Evolutionary conservation across 2,888 invertebrate genomes (phyloP), one percentile per base, ranked within the genome.

Genomic region (Pachliopta kotzebuea): DNA sequence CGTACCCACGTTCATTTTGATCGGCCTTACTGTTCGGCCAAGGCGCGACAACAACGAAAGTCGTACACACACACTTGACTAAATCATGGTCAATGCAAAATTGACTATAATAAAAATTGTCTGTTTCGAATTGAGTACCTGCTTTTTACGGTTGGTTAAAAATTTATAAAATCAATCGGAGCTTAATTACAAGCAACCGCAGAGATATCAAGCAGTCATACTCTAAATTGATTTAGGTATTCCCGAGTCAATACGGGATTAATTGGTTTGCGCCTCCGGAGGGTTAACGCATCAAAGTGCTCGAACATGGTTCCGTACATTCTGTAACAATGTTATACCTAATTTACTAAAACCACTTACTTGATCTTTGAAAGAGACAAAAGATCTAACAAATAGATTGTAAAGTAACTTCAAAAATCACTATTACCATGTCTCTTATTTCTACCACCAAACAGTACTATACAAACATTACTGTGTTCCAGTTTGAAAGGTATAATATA

Each of bases 191-290:
- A 52, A 62, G 24, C 23, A 23, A 56, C 50, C 50, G 23, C 56
- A 56, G 56, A 50, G 24, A 24, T 53, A 45, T 55, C 50, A 50
- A 20, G 17, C 21, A 56, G 53, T 60, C 31, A 56, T 50, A 63
- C 56, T 56, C 54, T 63, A 37, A 62, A 63, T 59, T 64, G 60
- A 64, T 60, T 56, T 37, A 64, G 60, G 52, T 26, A 56, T 52
- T 42, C 60, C 37, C 21, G 31, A 64, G 60, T 64, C 60, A 64
- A 64, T 56, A 64, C 18, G 52, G 26, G 49, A 52, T 64, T 64
- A 60, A 60, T 64, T 60, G 64, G 50, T 64, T 52, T 26, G 60
- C 56, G 59, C 55, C 63, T 24, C 55, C 21, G 18, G 59, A 42
- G 59, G 31, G 42, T 59, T 42, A 54, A 24, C 49, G 55, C 17